A percentile compares a stretch with the other conserved stretches of the same genome.
Conservation (phyloP, 2,113 vertebrate genomes). For the Pogonocichla stellata region DNA sequence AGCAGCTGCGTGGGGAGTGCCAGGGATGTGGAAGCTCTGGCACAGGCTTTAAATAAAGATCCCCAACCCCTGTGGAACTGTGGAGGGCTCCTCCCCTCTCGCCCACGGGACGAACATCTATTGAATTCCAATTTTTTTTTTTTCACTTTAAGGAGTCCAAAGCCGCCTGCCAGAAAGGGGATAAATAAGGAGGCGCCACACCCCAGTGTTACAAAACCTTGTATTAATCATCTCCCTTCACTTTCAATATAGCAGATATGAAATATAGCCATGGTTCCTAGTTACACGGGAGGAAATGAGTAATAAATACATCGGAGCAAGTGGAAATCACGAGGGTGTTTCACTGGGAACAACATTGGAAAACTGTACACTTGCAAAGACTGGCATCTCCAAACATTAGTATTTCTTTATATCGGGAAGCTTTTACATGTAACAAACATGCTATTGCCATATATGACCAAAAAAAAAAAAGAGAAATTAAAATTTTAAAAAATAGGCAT, state of each 20-base stretch:
- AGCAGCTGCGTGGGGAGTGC: background rate
- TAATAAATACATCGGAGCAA: constrained; percentile 86
- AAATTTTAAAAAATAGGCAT: constrained; percentile 83
- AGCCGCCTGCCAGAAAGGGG: background rate
- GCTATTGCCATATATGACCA: constrained; percentile 79
- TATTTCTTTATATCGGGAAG: constrained; percentile 76
- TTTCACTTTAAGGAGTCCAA: background rate
- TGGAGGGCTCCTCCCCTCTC: background rate
- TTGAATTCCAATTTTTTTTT: background rate
- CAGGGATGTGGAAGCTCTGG: background rate
- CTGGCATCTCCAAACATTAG: constrained; percentile 80
- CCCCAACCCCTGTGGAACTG: background rate
- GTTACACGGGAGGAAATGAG: constrained; percentile 80
- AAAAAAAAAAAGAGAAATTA: background rate
- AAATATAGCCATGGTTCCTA: constrained; percentile 82
- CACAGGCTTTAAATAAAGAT: background rate
- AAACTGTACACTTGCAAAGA: constrained; percentile 87
- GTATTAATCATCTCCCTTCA: constrained; percentile 88
- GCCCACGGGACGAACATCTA: background rate
- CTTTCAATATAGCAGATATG: constrained; percentile 81
- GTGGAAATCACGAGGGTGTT: constrained; percentile 77
- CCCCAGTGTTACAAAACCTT: constrained; percentile 85
- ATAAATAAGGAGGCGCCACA: constrained; percentile 69
- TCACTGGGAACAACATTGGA: constrained; percentile 82
- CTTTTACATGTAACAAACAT: constrained; percentile 86